Percentiles rank a stretch among this genome's conserved stretches.
These are phyloP conservation scores for Pseudomugil gertrudae DNA, from an alignment of 2,797 vertebrate genomes.

Conservation along the genomic window DNA sequence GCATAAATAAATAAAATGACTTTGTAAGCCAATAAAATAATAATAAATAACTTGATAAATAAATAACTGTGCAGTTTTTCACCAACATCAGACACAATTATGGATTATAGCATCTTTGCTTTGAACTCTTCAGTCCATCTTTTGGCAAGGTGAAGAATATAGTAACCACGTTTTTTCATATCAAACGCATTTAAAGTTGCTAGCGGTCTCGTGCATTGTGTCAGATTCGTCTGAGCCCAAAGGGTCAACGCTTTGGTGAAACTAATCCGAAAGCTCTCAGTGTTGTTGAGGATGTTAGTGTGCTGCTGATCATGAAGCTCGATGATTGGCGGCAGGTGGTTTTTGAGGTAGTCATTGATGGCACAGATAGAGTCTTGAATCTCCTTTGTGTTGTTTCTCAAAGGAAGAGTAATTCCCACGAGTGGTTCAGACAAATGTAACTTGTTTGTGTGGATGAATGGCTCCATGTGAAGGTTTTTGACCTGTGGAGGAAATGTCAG, in stretches of 20 bases:
- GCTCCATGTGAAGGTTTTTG: rapidly evolving
- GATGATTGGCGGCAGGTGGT: constrained; percentile 5
- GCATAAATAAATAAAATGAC: constrained; percentile 9
- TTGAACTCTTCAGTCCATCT: constrained; percentile 47
- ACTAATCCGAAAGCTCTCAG: rapidly evolving
- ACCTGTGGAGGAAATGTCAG: constrained; percentile 15
- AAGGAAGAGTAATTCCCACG: constrained; percentile 42
- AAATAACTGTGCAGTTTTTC: neutral
- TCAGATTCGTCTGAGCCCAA: rapidly evolving
- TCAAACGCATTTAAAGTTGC: rapidly evolving
- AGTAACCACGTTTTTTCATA: neutral
- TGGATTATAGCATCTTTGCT: rapidly evolving
- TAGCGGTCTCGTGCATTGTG: neutral
- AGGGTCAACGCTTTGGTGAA: too few relatives aligned
- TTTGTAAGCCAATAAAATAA: neutral
- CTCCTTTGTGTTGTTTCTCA: constrained; percentile 9
- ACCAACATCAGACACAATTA: neutral
- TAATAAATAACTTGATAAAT: constrained; percentile 9
- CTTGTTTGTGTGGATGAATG: rapidly evolving
- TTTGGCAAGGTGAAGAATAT: constrained; percentile 29
- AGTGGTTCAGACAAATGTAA: rapidly evolving
- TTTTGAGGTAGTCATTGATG: constrained; percentile 41
- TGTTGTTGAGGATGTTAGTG: rapidly evolving
- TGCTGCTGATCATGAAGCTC: rapidly evolving
- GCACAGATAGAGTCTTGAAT: constrained; percentile 35